Evolutionary conservation across 2,888 invertebrate genomes (phyloP).

Genomic region (Zele albiditarsus): DNA sequence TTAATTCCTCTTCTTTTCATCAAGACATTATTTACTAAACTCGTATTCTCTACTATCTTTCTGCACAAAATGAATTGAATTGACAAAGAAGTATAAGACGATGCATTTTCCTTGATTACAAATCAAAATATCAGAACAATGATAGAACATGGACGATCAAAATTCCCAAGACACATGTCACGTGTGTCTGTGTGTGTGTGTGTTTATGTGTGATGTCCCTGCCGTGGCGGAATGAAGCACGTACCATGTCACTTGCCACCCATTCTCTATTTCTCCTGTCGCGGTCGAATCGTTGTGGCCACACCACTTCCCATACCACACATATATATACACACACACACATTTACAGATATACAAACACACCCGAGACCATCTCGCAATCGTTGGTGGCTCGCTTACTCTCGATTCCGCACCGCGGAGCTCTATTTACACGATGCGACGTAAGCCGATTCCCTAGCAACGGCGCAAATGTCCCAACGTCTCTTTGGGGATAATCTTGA

Average conservation of each 20-base stretch:
- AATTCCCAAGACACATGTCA: conserved; percentile 2
- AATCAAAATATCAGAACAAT: conserved; percentile 1
- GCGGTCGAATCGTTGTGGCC: conserved; percentile 38
- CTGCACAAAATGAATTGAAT: not conserved
- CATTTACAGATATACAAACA: not conserved
- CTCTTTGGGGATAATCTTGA: conserved; percentile 29
- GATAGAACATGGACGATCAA: conserved; percentile 3
- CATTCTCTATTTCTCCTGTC: conserved; percentile 40
- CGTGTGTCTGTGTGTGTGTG: not conserved
- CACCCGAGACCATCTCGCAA: not conserved
- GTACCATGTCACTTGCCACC: conserved; percentile 13
- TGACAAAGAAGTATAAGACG: not conserved
- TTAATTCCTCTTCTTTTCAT: too few relatives aligned
- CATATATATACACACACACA: not conserved
- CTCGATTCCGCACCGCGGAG: conserved; percentile 25
- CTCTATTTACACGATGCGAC: conserved; percentile 44
- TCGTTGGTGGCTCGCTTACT: conserved; percentile 22
- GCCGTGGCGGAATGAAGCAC: conserved; percentile 21
- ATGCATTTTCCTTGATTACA: not conserved
- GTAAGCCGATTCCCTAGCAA: conserved; percentile 50
- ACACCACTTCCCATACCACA: not conserved
- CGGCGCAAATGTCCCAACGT: conserved; percentile 28
- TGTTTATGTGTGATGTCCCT: not conserved
- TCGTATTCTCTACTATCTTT: not conserved
- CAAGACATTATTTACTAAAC: too few relatives aligned